Conservation (phyloP, 1,140 invertebrate species). For the Microplitis demolitor region DNA sequence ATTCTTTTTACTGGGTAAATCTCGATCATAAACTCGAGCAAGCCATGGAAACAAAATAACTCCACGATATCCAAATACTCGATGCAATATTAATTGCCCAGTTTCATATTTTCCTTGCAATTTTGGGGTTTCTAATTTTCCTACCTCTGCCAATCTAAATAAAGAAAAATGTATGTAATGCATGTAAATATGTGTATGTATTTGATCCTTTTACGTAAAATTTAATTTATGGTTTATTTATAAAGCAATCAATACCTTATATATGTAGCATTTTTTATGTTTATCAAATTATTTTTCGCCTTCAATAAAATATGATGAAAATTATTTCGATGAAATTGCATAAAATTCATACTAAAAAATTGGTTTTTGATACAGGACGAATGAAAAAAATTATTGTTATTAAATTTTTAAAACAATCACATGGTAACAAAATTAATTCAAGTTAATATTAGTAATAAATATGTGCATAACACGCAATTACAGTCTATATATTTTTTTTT, state of each 20-base stretch:
- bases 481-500: too few relatives aligned
- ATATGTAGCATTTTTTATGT: conserved; percentile 5
- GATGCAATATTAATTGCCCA: conserved; percentile 92
- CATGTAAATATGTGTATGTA: neutral
- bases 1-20: conserved; percentile 68
- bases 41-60: conserved; percentile 95
- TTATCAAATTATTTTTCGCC: conserved; percentile 12
- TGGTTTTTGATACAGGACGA: too few relatives aligned
- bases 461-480: too few relatives aligned
- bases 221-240: neutral
- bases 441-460: too few relatives aligned
- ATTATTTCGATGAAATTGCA: neutral
- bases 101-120: conserved; percentile 90
- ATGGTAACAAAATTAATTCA: too few relatives aligned
- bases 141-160: conserved; percentile 77
- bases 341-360: neutral
- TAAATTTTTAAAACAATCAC: too few relatives aligned
- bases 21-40: conserved; percentile 91
- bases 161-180: neutral
- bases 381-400: too few relatives aligned
- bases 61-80: conserved; percentile 94
- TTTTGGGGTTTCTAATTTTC: conserved; percentile 81
- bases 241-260: conserved; percentile 7
- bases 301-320: neutral
- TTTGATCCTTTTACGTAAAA: neutral